Base-by-base conservation (phyloP, 2,797 vertebrate genomes). In the Otus scops region DNA sequence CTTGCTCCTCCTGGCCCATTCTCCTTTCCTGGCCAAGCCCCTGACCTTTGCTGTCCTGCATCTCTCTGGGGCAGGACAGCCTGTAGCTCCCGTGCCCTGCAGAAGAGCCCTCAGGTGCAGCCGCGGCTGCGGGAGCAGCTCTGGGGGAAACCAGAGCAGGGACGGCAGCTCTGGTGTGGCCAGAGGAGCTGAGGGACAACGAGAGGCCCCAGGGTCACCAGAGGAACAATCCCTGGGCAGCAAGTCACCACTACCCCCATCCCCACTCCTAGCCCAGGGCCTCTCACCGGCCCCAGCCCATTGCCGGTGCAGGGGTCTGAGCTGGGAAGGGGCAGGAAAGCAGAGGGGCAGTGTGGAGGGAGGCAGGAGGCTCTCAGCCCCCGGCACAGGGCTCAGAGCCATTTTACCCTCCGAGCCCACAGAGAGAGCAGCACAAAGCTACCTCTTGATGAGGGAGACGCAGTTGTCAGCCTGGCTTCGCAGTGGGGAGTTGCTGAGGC, bases 391-490 rank as follows among this genome's bases (percentile, higher is more conserved):
- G 4, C 26, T 56, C n/a, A 69, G 48, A 38, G 38, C 20, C 69
- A 3, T 54, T 65, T 21, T 7, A 7, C 11, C 63, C 71, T 30
- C 57, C 2, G 0, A 76, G 41, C 38, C 53, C 3, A 0, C 0
- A 0, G 17, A 45, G 36, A 30, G 3, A 84, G 59, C 24, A 14
- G 56, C 56, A 27, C 23, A 60, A 28, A 16, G 30, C 17, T 95
- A 99, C 99, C 99, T 98, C 97, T 99, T 99, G 67, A 99, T 98
- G 70, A 99, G 97, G 9, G 97, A 96, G 88, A 99, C 81, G 20
- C 98, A 99, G 88, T 99, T 98, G 24, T 99, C 99, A 13, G 99
- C 97, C 94, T 98, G 98, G 94, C 96, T 98, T 91, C 98, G 98
- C 93, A 99, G 97, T 0, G 98, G 95, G 85, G 97, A 98, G 97